Evolutionary conservation across 2,113 vertebrate species (phyloP).

Genomic region (Sturnus vulgaris): DNA sequence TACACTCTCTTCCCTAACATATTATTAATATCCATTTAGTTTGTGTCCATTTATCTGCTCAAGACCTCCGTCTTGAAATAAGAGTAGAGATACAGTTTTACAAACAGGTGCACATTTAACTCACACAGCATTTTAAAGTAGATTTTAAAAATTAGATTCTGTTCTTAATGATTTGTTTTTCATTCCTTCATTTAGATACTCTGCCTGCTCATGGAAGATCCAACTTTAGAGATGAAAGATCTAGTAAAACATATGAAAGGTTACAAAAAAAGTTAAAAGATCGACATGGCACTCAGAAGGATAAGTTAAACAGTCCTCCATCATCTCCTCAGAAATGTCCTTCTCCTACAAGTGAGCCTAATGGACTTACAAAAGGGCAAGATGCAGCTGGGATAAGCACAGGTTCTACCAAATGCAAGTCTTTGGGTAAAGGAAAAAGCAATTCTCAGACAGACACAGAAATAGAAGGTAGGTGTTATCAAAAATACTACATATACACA

Average conservation of each 20-base stretch:
- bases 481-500: not conserved
- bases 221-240: conserved; percentile 90
- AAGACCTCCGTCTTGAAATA: not conserved
- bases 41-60: not conserved
- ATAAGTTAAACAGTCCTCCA: conserved; percentile 86
- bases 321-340: conserved; percentile 88
- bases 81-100: not conserved
- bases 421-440: conserved; percentile 72
- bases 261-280: conserved; percentile 97
- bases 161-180: not conserved
- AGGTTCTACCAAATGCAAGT: conserved; percentile 76
- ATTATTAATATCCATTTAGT: not conserved
- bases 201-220: conserved; percentile 86
- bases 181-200: conserved; percentile 76
- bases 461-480: conserved; percentile 59
- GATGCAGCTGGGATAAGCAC: conserved; percentile 60
- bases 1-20: not conserved
- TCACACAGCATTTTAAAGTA: not conserved
- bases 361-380: conserved; percentile 82
- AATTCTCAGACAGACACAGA: conserved; percentile 72
- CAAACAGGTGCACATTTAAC: not conserved
- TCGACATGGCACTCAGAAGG: conserved; percentile 86
- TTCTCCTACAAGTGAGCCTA: conserved; percentile 80
- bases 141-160: not conserved
- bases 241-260: conserved; percentile 92